Conservation (phyloP, 1,140 invertebrate species). For the Habropoda laboriosa region DNA sequence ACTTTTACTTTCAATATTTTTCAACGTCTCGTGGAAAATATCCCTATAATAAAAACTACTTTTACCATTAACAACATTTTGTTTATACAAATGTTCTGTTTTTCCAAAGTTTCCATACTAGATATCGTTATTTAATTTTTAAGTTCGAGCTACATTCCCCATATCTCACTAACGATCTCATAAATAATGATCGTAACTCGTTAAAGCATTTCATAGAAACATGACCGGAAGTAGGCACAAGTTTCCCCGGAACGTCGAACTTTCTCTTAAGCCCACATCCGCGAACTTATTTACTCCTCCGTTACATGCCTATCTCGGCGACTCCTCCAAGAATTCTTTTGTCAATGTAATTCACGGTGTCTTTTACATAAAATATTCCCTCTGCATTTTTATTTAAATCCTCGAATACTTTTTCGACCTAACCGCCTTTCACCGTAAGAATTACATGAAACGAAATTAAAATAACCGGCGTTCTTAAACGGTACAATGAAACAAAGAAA, state of each 20-base stretch:
- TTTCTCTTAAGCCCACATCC: conserved; percentile 44
- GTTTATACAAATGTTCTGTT: no score
- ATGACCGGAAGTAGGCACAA: conserved; percentile 27
- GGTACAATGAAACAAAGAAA: neutral
- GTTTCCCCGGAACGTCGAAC: conserved; percentile 35
- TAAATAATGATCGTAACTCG: neutral
- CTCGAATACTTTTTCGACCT: no score
- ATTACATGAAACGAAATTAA: neutral
- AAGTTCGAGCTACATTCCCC: no score
- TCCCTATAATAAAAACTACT: no score
- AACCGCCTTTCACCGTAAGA: neutral
- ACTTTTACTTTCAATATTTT: no score
- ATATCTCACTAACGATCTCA: no score
- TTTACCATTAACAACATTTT: no score
- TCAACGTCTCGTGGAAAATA: no score
- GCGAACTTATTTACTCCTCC: conserved; percentile 13
- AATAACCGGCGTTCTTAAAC: neutral
- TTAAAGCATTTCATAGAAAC: conserved; percentile 11
- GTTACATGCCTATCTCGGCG: neutral
- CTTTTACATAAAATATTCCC: neutral
- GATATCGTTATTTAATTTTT: no score
- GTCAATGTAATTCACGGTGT: neutral
- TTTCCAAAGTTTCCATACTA: no score
- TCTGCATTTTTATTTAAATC: neutral
- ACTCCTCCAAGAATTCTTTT: conserved; percentile 6